Evolutionary conservation across 2,888 invertebrate species (phyloP).

Genomic region (Troilus luridus): DNA sequence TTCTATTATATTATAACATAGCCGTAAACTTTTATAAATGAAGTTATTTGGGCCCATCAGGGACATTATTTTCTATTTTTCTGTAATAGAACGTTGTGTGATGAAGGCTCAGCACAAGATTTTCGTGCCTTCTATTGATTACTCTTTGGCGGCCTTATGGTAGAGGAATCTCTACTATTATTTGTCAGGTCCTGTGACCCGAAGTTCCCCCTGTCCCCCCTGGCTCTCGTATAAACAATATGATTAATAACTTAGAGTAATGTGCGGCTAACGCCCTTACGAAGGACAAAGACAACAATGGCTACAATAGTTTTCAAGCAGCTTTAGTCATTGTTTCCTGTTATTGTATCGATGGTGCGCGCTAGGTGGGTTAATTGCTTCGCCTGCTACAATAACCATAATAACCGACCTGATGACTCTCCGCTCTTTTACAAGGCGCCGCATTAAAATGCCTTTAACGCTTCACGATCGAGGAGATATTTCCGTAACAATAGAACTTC

Average conservation of each 20-base stretch:
- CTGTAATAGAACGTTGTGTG: no score
- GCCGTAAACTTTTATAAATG: no score
- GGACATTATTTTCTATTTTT: no score
- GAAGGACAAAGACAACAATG: not conserved
- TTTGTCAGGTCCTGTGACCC: not conserved
- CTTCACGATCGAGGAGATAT: conserved; percentile 25
- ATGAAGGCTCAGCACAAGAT: no score
- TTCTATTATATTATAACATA: no score
- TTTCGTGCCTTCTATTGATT: no score
- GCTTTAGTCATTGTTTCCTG: conserved; percentile 38
- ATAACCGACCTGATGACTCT: conserved; percentile 19
- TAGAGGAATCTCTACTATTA: not conserved
- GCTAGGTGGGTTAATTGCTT: not conserved
- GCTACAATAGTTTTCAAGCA: conserved; percentile 38
- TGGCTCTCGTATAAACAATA: not conserved
- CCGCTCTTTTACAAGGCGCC: conserved; percentile 31
- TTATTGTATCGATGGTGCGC: conserved; percentile 24
- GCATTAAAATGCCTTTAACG: conserved; percentile 35
- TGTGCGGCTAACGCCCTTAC: conserved; percentile 18
- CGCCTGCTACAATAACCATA: not conserved
- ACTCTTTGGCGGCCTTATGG: no score
- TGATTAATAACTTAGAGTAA: conserved; percentile 15
- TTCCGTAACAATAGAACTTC: not conserved
- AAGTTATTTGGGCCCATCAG: no score
- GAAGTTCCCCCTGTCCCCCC: not conserved